Evolutionary conservation across 2,113 vertebrate genomes (phyloP), one percentile per base, ranked within the genome.

Genomic region (Entelurus aequoreus): DNA sequence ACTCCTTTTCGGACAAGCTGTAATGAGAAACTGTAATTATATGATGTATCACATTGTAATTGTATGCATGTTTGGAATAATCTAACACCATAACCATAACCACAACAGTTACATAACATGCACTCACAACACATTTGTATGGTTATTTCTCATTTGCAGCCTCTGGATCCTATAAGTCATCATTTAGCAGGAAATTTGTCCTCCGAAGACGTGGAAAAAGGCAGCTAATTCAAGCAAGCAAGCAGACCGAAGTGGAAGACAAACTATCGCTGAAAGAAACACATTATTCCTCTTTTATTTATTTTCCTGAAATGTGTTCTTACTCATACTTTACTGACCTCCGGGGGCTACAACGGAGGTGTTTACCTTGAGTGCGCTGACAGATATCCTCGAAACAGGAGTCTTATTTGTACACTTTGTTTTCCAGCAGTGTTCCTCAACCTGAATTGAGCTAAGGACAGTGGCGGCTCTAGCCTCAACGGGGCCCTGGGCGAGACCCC

Each of bases 231-330:
- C 15, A 44, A 60, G 15, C 49, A n/a, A 16, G 50, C 37, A 1
- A 28, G 14, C 16, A 44, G 59, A 15, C 21, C 11, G 3, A 48
- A n/a, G 13, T 12, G 12, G 6, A 51, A 19, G 8, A 44, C 6
- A 42, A 40, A 36, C 28, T 7, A 15, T 7, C 6, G 6, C 28
- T 28, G 21, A 6, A 35, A 60, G 8, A 50, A 48, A 48, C 56
- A 59, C 28, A 49, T 44, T 5, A 1, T 67, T 62, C 5, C 50
- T 48, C 15, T 14, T 14, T 50, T 48, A 44, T 5, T 48, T 56
- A 14, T 59, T 52, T 65, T 63, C 36, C 47, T 61, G 52, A 67
- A 60, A 16, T 52, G n/a, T 46, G 11, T 13, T 59, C 62, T 49
- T 21, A 8, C 40, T 54, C 36, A 12, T 54, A 11, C 21, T 36